phyloP scores from a whole-genome alignment of 1,140 invertebrate genomes.

The Leptopilina boulardi region DNA sequence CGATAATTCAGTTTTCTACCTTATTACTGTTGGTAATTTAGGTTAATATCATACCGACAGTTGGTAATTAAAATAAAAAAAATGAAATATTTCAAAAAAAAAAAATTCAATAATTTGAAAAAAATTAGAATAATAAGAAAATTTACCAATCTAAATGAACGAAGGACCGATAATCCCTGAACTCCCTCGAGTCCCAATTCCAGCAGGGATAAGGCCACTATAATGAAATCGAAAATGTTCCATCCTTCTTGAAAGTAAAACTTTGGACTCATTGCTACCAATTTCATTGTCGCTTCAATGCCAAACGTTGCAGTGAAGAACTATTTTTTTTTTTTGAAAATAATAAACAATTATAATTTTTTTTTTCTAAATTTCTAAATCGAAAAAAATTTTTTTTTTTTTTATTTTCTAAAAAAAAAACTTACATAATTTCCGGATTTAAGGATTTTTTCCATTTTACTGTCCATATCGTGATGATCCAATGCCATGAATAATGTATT shows the following conservation, averaged over 20 bases:
- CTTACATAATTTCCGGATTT: slow-evolving; percentile 97
- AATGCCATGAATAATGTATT: slow-evolving; percentile 99
- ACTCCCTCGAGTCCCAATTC: slow-evolving; percentile 95
- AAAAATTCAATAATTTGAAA: background rate
- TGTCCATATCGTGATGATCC: slow-evolving; percentile 96
- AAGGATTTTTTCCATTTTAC: slow-evolving; percentile 88
- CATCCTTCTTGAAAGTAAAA: slow-evolving; percentile 99
- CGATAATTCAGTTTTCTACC: too few species aligned
- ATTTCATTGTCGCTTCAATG: slow-evolving; percentile 96
- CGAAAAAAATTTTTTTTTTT: background rate
- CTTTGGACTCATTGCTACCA: slow-evolving; percentile 97
- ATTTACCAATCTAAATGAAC: slow-evolving; percentile 96
- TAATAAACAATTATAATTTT: too few species aligned
- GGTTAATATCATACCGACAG: too few species aligned
- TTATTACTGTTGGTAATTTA: too few species aligned
- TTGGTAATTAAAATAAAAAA: slow-evolving; percentile 30
- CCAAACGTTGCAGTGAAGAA: slow-evolving; percentile 99
- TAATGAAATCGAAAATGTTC: slow-evolving; percentile 99
- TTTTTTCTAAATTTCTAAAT: too few species aligned
- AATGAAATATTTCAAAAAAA: slow-evolving; percentile 38
- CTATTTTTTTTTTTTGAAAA: too few species aligned
- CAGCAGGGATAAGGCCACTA: slow-evolving; percentile 95
- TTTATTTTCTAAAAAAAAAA: slow-evolving; percentile 51
- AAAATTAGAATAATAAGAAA: slow-evolving; percentile 32
- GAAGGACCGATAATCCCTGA: slow-evolving; percentile 95